Evolutionary conservation across 2,113 vertebrate genomes (phyloP).

Genomic region (Lepisosteus oculatus): DNA sequence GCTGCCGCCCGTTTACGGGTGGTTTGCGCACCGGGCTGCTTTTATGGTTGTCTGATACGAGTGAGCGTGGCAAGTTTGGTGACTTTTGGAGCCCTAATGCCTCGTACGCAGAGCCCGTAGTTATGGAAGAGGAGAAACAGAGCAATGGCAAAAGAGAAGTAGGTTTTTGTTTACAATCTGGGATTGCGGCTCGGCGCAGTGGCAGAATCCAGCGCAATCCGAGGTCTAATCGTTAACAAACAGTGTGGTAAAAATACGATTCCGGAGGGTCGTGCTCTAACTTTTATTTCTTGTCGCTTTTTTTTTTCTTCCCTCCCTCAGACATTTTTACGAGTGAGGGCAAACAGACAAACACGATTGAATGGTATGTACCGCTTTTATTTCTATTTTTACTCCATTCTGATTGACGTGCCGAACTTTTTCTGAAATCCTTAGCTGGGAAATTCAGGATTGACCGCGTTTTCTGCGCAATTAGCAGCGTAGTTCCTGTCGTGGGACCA

Average conservation of each 20-base stretch:
- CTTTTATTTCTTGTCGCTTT: slow-evolving; percentile 23
- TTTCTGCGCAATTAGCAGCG: too few relatives aligned
- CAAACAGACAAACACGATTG: slow-evolving; percentile 95
- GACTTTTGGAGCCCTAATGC: slow-evolving; percentile 24
- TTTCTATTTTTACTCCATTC: background rate
- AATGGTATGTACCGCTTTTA: slow-evolving; percentile 82
- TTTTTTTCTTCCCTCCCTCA: slow-evolving; percentile 57
- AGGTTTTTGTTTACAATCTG: slow-evolving; percentile 61
- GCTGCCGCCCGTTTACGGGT: background rate
- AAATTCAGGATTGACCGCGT: too few relatives aligned
- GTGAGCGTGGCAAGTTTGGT: slow-evolving; percentile 40
- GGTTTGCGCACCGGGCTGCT: slow-evolving; percentile 16
- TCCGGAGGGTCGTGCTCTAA: slow-evolving; percentile 30
- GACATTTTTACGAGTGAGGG: slow-evolving; percentile 96
- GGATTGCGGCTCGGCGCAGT: background rate
- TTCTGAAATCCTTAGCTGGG: too few relatives aligned
- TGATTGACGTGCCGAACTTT: too few relatives aligned
- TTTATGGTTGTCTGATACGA: slow-evolving; percentile 3
- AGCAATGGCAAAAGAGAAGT: slow-evolving; percentile 73
- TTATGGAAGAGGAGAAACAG: slow-evolving; percentile 74
- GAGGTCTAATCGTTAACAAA: background rate
- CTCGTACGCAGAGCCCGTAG: slow-evolving; percentile 32
- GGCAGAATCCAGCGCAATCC: slow-evolving; percentile 60
- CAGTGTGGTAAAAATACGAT: background rate
- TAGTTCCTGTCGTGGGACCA: too few relatives aligned